Conservation (phyloP, 2,888 invertebrate genomes). For the Chymomyza caudatula region DNA sequence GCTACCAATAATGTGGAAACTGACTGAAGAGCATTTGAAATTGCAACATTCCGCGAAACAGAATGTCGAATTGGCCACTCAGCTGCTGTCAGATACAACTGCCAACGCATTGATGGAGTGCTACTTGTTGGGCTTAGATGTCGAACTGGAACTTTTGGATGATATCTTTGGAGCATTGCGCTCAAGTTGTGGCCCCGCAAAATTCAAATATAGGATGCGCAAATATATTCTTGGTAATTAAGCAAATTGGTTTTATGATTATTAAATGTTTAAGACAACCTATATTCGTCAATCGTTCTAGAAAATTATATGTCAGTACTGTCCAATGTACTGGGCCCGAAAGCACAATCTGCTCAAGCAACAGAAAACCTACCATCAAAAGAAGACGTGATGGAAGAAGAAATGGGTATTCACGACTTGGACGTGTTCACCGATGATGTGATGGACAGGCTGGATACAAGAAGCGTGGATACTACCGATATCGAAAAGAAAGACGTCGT, state of each 20-base stretch:
- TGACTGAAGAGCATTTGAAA: conserved; percentile 14
- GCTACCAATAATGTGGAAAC: conserved; percentile 2
- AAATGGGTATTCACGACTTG: too few species aligned
- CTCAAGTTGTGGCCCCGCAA: neutral
- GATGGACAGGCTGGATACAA: too few species aligned
- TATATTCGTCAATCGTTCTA: too few species aligned
- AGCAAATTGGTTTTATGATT: too few species aligned
- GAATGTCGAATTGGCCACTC: conserved; percentile 19
- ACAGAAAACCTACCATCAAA: too few species aligned
- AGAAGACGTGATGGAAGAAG: too few species aligned
- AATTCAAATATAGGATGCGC: neutral
- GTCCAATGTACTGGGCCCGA: too few species aligned
- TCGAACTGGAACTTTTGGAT: conserved; percentile 13
- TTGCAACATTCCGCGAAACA: conserved; percentile 5
- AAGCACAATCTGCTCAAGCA: too few species aligned
- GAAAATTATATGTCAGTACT: too few species aligned
- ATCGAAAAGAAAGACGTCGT: too few species aligned
- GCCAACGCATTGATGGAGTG: conserved; percentile 24
- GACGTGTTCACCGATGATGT: too few species aligned
- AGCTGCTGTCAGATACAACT: conserved; percentile 21
- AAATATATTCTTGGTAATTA: neutral
- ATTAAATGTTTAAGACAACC: neutral
- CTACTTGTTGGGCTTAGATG: conserved; percentile 5
- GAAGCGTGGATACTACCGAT: too few species aligned
- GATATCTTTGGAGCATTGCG: neutral